Evolutionary conservation across 2,113 vertebrate genomes (phyloP), one percentile per base, ranked within the genome.

Genomic region (Hippocampus guttulatus): DNA sequence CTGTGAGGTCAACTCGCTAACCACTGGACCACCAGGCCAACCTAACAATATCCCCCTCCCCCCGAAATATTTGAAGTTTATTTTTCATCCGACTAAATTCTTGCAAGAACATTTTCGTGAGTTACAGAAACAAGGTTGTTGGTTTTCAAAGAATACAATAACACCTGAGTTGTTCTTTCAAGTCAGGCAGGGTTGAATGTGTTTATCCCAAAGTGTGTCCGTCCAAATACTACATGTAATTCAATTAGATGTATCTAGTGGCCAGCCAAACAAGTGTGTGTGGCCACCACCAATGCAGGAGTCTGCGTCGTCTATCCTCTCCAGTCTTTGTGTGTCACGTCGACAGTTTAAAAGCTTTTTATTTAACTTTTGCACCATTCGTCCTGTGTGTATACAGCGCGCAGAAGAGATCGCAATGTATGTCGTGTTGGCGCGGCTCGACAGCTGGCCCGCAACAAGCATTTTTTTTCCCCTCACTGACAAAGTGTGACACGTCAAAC

Each of bases 301-400:
- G 79, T 85, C 83, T 88, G 81, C 82, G 69, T 78, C 82, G 79
- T 78, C 78, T 80, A 84, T 63, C 78, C 80, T 90, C 87, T 85
- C 77, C 73, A 62, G 81, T 85, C 90, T 90, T 88, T 88, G 79
- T 83, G 82, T 81, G 84, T 85, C 81, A n/a, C 33, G 51, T 75
- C 73, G 89, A 89, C 88, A 88, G 85, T 89, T 90, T 91, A 90
- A 92, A 91, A 91, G 91, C 88, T 84, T 85, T 89, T 76, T 91
- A 91, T 92, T 91, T 91, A 90, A 84, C 82, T 92, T 92, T 90
- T 69, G 62, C 85, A 87, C 88, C 83, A 75, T 86, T 88, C 85
- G 81, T 71, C 72, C 84, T 69, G 67, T n/a, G 62, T 61, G 71
- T 73, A 75, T 18, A 23, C 21, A 47, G 30, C 11, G 27, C 43